These are phyloP conservation scores for Tineola bisselliella DNA, from an alignment of 2,888 invertebrate species.

Conservation along the genomic window DNA sequence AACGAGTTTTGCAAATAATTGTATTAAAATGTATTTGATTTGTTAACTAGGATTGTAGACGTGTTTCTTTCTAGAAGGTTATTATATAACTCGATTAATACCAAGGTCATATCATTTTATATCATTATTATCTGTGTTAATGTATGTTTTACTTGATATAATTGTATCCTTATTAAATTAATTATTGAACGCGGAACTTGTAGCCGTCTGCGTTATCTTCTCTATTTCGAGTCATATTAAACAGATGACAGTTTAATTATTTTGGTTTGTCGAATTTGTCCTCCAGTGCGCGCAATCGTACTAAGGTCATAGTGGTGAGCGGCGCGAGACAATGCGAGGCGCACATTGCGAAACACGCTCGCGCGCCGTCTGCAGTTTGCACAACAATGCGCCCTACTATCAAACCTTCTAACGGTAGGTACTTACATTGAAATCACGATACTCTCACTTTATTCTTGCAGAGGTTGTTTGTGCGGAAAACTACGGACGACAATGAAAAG, in stretches of 20 bases:
- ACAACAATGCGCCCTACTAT: conserved; percentile 45
- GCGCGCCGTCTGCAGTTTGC: conserved; percentile 35
- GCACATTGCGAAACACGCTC: conserved; percentile 54
- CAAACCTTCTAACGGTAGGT: conserved; percentile 8
- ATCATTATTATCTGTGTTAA: neutral
- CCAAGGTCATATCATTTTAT: neutral
- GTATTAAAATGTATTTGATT: neutral
- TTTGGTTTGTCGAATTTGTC: neutral
- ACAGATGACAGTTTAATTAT: neutral
- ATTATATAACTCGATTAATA: neutral
- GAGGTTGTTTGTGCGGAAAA: neutral
- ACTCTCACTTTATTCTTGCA: conserved; percentile 1
- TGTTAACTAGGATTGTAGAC: neutral
- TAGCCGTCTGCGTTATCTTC: neutral
- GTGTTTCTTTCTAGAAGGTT: neutral
- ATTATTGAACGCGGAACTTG: neutral
- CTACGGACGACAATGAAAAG: neutral
- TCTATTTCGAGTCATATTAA: neutral
- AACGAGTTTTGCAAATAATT: too few species aligned
- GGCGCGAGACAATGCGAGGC: conserved; percentile 65
- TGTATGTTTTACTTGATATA: too few species aligned
- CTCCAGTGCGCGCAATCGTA: neutral
- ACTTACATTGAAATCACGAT: neutral
- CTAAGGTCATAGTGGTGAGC: conserved; percentile 60
- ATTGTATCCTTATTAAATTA: too few species aligned